These are phyloP conservation scores for Lates calcarifer DNA, from an alignment of 2,113 vertebrate species.

Conservation along the genomic window DNA sequence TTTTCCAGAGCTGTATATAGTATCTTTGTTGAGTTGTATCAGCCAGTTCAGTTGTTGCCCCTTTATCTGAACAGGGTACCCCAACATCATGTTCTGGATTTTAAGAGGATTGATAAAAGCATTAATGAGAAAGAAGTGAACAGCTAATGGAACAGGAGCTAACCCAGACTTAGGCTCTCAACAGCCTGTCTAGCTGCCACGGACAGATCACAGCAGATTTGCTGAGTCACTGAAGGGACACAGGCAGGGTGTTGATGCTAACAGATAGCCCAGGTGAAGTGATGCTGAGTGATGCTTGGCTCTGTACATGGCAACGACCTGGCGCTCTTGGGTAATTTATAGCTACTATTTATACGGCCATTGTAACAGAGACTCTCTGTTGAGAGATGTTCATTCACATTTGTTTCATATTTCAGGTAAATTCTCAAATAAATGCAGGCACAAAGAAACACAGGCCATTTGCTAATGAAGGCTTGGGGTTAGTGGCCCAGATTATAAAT, in stretches of 20 bases:
- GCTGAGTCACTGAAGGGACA: slow-evolving; percentile 52
- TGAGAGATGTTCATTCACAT: slow-evolving; percentile 18
- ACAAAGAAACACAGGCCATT: neutral
- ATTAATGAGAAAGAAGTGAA: neutral
- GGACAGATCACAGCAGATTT: slow-evolving; percentile 34
- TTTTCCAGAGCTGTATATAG: too few relatives aligned
- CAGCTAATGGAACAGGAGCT: neutral
- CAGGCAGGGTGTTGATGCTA: slow-evolving; percentile 28
- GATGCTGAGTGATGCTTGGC: slow-evolving; percentile 35
- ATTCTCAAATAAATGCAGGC: neutral
- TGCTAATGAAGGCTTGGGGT: neutral
- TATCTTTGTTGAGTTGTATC: neutral
- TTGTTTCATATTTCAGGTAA: slow-evolving; percentile 8
- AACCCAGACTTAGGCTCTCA: neutral
- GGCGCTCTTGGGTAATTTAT: slow-evolving; percentile 61
- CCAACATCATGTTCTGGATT: neutral
- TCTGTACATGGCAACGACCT: slow-evolving; percentile 21
- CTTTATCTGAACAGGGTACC: neutral
- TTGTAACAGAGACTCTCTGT: slow-evolving; percentile 31
- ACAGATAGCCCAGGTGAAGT: slow-evolving; percentile 69
- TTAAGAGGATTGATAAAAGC: neutral
- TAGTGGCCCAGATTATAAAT: neutral
- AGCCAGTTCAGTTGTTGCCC: neutral
- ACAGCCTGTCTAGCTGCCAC: slow-evolving; percentile 26
- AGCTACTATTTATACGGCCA: slow-evolving; percentile 25